Conservation (phyloP, 2,888 invertebrate genomes). For the Linnaemya vulpina region DNA sequence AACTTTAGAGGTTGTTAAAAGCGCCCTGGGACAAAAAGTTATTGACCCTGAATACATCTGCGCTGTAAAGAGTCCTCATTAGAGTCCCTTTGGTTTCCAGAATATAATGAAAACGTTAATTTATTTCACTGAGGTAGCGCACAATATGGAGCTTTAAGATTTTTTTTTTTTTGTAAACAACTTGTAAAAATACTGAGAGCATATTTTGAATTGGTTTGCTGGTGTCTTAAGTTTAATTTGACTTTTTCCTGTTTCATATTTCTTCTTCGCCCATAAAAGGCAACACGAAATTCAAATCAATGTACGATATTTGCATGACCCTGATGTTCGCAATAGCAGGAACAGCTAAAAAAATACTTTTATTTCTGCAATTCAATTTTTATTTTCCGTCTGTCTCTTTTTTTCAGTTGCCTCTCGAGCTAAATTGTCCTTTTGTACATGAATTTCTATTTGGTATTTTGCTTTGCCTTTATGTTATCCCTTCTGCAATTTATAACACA, state of each 20-base stretch:
- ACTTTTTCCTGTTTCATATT: neutral
- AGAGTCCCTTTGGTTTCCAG: too few relatives aligned
- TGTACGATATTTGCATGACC: constrained; percentile 13
- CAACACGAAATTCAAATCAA: constrained; percentile 30
- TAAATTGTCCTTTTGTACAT: constrained; percentile 22
- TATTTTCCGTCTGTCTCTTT: constrained; percentile 6
- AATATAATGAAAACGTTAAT: too few relatives aligned
- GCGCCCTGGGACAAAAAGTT: too few relatives aligned
- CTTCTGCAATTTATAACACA: constrained; percentile 21
- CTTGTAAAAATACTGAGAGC: neutral
- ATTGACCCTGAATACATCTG: too few relatives aligned
- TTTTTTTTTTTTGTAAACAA: neutral
- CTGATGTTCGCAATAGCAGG: neutral
- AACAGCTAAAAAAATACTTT: constrained; percentile 28
- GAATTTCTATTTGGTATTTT: constrained; percentile 29
- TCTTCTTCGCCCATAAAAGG: neutral
- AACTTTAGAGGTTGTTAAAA: too few relatives aligned
- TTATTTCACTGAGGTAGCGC: too few relatives aligned
- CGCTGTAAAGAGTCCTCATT: too few relatives aligned
- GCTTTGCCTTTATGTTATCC: constrained; percentile 4
- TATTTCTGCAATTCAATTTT: constrained; percentile 18
- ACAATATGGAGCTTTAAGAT: too few relatives aligned
- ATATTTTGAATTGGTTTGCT: neutral
- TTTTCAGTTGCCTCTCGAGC: constrained; percentile 34
- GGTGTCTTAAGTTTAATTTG: neutral